A percentile compares a stretch with the other conserved stretches of the same genome.
phyloP scores from a whole-genome alignment of 2,888 invertebrate species.

The Caenorhabditis sp. region DNA sequence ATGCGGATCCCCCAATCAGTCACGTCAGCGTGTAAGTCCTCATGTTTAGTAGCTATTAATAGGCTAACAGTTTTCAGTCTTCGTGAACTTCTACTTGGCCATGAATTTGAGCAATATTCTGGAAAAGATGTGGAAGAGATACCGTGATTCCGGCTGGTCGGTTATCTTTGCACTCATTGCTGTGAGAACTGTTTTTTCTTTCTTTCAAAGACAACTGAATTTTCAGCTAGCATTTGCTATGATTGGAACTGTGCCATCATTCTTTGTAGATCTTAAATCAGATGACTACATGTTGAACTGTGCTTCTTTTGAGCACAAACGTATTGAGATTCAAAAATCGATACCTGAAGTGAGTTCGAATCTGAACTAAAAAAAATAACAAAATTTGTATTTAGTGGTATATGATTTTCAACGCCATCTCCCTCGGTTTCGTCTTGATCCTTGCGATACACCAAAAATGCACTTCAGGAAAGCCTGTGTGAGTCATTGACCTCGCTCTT shows the following conservation, averaged over 20 bases:
- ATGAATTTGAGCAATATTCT: too few species aligned
- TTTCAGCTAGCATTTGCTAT: background rate
- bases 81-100: background rate
- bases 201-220: background rate
- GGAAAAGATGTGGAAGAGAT: background rate
- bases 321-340: background rate
- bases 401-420: too few species aligned
- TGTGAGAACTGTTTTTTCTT: background rate
- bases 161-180: background rate
- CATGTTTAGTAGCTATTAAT: background rate
- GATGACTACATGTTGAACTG: background rate
- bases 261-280: background rate
- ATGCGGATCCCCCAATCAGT: background rate
- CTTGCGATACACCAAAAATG: too few species aligned
- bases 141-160: background rate
- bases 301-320: background rate
- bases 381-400: too few species aligned
- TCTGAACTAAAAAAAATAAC: too few species aligned
- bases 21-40: background rate
- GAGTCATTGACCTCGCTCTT: too few species aligned
- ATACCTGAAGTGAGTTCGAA: background rate
- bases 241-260: background rate
- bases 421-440: too few species aligned
- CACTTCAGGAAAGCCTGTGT: too few species aligned
- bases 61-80: background rate